Evolutionary conservation across 2,797 vertebrate species (phyloP).

Genomic region (Sparus aurata): DNA sequence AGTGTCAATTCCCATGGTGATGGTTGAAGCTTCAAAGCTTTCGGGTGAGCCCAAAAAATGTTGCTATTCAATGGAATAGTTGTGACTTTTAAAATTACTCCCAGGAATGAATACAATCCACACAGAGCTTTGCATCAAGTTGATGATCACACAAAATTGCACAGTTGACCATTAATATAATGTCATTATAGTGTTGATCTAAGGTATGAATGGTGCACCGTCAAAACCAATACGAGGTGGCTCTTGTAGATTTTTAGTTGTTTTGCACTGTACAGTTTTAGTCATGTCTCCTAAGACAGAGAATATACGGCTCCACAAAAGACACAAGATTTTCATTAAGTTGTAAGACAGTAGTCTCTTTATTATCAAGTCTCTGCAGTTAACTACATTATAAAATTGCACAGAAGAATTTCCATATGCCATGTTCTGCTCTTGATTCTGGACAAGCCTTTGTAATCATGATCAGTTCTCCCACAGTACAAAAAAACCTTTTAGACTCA

Average conservation of each 20-base stretch:
- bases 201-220: neutral
- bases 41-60: too few relatives aligned
- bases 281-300: neutral
- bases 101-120: too few relatives aligned
- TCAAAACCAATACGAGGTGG: neutral
- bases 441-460: neutral
- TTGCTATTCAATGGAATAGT: too few relatives aligned
- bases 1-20: too few relatives aligned
- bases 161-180: neutral
- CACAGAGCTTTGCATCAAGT: neutral
- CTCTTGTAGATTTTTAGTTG: neutral
- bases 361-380: neutral
- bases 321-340: neutral
- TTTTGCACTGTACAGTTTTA: neutral
- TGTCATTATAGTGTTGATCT: neutral
- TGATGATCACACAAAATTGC: neutral
- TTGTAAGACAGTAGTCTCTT: neutral
- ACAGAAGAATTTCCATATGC: neutral
- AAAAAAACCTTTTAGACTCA: neutral
- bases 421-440: neutral
- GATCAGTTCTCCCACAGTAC: neutral
- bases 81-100: too few relatives aligned
- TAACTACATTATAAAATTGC: neutral
- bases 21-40: too few relatives aligned
- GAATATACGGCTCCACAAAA: neutral